A percentile compares a stretch with the other conserved stretches of the same genome.
phyloP scores from a whole-genome alignment of 2,797 vertebrate species.

The Australoheros facetus region DNA sequence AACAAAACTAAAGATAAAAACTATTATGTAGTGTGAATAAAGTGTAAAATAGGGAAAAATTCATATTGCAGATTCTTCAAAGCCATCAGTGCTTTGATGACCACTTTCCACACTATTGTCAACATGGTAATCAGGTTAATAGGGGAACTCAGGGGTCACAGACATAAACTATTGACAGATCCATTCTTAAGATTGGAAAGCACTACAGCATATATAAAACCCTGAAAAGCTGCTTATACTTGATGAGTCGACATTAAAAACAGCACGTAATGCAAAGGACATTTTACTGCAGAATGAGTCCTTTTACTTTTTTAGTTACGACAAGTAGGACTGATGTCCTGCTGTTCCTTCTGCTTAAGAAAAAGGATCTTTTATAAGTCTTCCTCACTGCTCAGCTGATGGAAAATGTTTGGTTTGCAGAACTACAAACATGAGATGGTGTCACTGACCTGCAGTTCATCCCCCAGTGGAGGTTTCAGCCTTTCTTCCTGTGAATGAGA shows the following conservation, averaged over 20 bases:
- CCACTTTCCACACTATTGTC: neutral
- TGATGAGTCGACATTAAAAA: neutral
- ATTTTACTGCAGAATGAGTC: neutral
- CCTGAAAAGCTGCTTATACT: neutral
- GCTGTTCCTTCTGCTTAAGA: neutral
- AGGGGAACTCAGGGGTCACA: neutral
- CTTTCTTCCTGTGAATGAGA: conserved; percentile 36
- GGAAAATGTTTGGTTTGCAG: neutral
- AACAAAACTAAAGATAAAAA: neutral
- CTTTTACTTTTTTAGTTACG: neutral
- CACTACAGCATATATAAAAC: neutral
- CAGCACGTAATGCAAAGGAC: neutral
- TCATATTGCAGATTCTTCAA: too few species aligned
- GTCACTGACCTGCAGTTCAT: conserved; percentile 54
- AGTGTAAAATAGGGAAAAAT: too few species aligned
- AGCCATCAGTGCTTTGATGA: neutral
- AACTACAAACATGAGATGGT: neutral
- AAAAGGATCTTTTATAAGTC: neutral
- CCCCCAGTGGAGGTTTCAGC: neutral
- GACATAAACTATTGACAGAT: too few species aligned
- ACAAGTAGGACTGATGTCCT: neutral
- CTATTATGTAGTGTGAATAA: neutral
- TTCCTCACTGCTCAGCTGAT: neutral
- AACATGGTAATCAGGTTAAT: neutral
- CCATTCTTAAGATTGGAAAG: neutral